Base-by-base conservation (phyloP, 2,113 vertebrate genomes). In the Plectropomus leopardus region DNA sequence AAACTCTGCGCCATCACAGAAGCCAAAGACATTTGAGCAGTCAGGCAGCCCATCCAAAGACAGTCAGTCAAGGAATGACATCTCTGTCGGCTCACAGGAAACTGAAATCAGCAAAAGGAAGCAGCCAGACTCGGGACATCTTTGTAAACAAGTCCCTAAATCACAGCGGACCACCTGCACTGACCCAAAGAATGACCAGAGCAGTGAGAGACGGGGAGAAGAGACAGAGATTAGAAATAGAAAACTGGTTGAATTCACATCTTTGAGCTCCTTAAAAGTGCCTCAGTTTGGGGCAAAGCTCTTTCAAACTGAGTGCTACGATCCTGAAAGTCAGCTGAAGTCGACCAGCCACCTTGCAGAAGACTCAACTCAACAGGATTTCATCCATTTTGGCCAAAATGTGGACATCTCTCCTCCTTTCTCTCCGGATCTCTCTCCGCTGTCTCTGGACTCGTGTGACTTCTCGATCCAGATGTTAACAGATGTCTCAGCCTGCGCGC, bases 381-480 rank as follows among this genome's bases (percentile, higher is more conserved):
- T 40, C 14, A 23, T 58, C 34, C 66, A 68, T 5, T 58, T 48
- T 3, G 36, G 13, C 59, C 83, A 75, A 30, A 55, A 63, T 10
- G n/a, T 76, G n/a, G 82, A 86, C 53, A 24, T 59, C 28, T 76
- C 78, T 34, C 77, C 76, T 1, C 51, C 81, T 6, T 78, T 80
- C 40, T 92, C 90, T 36, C 83, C 86, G 0, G 86, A 74, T 5
- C 48, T 93, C 44, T 90, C 90, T 24, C 71, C 82, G 8, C 30
- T 90, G 55, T 92, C 92, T 44, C 80, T 94, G 0, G 89, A 93
- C 80, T 92, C 88, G 15, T 91, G 89, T 2, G 93, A 94, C 78
- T 89, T 95, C 65, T 90, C 89, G 0, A 58, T 86, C 32, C 89
- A 93, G 10, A 83, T 87, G 79, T 74, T 90, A 14, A 63, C 81